phyloP scores from a whole-genome alignment of 1,140 invertebrate genomes.

The Drosophila pseudoananassae region DNA sequence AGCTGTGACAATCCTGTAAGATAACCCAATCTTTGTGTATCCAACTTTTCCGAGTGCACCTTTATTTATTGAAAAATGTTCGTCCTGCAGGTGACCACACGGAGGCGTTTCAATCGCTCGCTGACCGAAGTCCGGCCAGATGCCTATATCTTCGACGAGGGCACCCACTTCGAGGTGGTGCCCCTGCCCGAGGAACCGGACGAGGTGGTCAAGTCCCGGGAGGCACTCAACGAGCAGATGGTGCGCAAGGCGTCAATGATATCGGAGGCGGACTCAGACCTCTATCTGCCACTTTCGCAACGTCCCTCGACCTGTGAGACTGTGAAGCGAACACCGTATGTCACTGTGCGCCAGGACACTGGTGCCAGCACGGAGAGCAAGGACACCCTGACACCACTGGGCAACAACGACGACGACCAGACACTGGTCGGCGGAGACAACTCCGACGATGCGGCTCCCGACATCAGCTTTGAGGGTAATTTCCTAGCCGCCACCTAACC shows the following conservation, averaged over 20 bases:
- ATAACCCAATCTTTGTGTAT: slow-evolving; percentile 20
- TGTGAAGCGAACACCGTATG: slow-evolving; percentile 78
- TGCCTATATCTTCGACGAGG: slow-evolving; percentile 86
- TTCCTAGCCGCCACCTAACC: slow-evolving; percentile 25
- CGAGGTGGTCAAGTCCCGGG: slow-evolving; percentile 79
- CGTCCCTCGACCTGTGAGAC: slow-evolving; percentile 79
- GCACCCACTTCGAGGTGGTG: slow-evolving; percentile 85
- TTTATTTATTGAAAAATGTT: background rate
- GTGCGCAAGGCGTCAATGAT: slow-evolving; percentile 79
- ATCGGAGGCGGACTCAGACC: slow-evolving; percentile 83
- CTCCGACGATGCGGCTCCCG: slow-evolving; percentile 76
- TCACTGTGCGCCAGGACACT: slow-evolving; percentile 82
- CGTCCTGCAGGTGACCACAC: slow-evolving; percentile 70
- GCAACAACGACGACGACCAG: slow-evolving; percentile 76
- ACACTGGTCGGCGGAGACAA: slow-evolving; percentile 74
- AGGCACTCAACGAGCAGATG: slow-evolving; percentile 73
- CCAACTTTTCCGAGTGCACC: slow-evolving; percentile 5
- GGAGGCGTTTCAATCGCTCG: slow-evolving; percentile 86
- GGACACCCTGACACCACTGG: slow-evolving; percentile 81
- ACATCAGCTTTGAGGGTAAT: slow-evolving; percentile 82
- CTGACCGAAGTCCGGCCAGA: slow-evolving; percentile 88
- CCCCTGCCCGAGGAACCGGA: slow-evolving; percentile 85
- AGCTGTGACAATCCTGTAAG: slow-evolving; percentile 11
- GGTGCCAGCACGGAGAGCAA: slow-evolving; percentile 83
- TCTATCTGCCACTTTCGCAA: slow-evolving; percentile 72